Percentiles rank a stretch among this genome's conserved stretches.
Evolutionary conservation across 1,140 invertebrate genomes (phyloP).

Genomic region (Neodiprion lecontei): DNA sequence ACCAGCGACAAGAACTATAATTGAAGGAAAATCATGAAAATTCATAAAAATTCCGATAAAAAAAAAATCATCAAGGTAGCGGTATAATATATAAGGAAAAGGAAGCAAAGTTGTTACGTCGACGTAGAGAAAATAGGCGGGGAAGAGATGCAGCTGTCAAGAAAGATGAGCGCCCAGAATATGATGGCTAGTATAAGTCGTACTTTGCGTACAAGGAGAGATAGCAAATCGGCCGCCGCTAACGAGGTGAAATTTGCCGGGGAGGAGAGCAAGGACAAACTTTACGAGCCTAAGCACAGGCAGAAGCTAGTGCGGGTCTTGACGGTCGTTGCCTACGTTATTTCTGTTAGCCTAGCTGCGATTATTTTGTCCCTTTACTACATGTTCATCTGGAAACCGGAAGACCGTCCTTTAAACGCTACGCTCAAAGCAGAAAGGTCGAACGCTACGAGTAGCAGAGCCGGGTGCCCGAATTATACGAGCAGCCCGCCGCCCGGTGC

Average conservation of each 20-base stretch:
- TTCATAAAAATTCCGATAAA: too few relatives aligned
- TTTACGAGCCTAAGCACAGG: conserved; percentile 84
- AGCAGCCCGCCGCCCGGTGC: neutral
- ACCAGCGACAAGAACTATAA: too few relatives aligned
- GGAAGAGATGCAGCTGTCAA: conserved; percentile 47
- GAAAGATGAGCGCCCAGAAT: conserved; percentile 59
- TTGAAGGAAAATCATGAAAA: too few relatives aligned
- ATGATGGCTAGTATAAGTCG: conserved; percentile 56
- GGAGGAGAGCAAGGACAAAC: conserved; percentile 79
- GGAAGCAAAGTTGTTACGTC: too few relatives aligned
- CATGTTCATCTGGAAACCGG: conserved; percentile 93
- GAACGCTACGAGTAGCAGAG: neutral
- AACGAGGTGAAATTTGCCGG: conserved; percentile 74
- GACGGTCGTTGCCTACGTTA: conserved; percentile 93
- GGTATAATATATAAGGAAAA: too few relatives aligned
- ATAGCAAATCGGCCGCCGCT: conserved; percentile 57
- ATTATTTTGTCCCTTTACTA: conserved; percentile 96
- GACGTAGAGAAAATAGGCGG: too few relatives aligned
- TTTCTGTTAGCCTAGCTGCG: conserved; percentile 93
- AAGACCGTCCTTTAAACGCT: conserved; percentile 40
- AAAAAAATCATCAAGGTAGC: too few relatives aligned
- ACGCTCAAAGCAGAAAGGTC: conserved; percentile 20
- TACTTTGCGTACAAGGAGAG: conserved; percentile 47
- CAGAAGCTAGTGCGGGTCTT: conserved; percentile 90
- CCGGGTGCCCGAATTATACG: neutral